phyloP scores from a whole-genome alignment of 2,113 vertebrate species.

The Dipodomys stephensi region DNA sequence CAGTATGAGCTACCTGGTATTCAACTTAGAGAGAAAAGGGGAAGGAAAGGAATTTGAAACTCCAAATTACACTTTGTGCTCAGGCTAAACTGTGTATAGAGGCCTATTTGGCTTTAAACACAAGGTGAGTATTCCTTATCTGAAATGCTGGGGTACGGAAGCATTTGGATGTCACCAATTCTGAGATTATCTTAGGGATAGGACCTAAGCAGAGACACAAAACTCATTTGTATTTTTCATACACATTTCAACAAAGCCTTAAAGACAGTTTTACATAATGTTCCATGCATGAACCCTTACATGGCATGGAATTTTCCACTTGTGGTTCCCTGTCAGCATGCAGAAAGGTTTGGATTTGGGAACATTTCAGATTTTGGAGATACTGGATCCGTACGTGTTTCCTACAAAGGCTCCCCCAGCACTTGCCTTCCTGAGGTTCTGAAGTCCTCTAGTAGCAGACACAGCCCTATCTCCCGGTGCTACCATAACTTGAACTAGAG shows the following conservation, averaged over 20 bases:
- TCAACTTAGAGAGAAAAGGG: neutral
- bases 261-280: neutral
- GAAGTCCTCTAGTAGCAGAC: neutral
- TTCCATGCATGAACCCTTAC: neutral
- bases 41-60: neutral
- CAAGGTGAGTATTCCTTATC: neutral
- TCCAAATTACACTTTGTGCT: neutral
- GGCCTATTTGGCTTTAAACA: conserved; percentile 25
- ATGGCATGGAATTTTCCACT: neutral
- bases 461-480: neutral
- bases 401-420: neutral
- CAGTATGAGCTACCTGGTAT: neutral
- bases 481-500: neutral
- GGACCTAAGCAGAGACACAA: neutral
- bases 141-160: neutral
- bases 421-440: neutral
- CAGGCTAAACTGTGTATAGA: neutral
- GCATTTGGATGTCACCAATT: neutral
- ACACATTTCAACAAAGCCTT: neutral
- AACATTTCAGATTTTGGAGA: neutral
- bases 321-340: neutral
- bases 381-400: neutral
- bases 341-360: neutral
- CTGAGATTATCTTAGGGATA: neutral
- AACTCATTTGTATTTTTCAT: neutral